Conservation (phyloP, 2,888 invertebrate species). For the Ornithoptera priamus region DNA sequence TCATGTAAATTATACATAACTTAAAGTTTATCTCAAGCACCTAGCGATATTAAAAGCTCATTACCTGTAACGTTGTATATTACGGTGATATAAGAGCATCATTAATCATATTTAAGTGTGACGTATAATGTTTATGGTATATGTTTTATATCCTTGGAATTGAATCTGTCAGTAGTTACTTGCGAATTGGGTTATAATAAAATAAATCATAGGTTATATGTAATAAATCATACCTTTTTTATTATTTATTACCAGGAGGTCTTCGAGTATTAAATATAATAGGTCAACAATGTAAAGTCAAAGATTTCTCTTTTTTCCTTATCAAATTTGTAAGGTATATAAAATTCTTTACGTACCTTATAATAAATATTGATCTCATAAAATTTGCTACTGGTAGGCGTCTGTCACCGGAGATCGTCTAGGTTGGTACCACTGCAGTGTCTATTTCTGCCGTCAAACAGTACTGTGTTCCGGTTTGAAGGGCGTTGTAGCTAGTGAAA, state of each 20-base stretch:
- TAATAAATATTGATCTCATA: too few relatives aligned
- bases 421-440: too few relatives aligned
- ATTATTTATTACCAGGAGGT: not conserved
- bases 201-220: not conserved
- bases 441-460: too few relatives aligned
- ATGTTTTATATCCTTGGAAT: not conserved
- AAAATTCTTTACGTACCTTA: too few relatives aligned
- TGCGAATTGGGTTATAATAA: not conserved
- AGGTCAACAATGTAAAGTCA: not conserved
- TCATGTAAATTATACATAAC: not conserved
- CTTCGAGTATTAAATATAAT: not conserved
- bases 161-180: not conserved
- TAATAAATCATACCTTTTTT: not conserved
- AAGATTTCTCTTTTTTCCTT: too few relatives aligned
- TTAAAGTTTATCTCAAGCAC: not conserved
- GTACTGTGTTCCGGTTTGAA: too few relatives aligned
- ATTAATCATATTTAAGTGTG: slow-evolving; percentile 4
- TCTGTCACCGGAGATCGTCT: too few relatives aligned
- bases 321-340: too few relatives aligned
- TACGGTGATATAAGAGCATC: not conserved
- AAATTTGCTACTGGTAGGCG: too few relatives aligned
- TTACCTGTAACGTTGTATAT: slow-evolving; percentile 5
- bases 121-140: not conserved
- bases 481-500: too few relatives aligned
- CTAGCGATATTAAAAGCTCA: not conserved